Base-by-base conservation (phyloP, 2,797 vertebrate species). In the Xenopus petersii region DNA sequence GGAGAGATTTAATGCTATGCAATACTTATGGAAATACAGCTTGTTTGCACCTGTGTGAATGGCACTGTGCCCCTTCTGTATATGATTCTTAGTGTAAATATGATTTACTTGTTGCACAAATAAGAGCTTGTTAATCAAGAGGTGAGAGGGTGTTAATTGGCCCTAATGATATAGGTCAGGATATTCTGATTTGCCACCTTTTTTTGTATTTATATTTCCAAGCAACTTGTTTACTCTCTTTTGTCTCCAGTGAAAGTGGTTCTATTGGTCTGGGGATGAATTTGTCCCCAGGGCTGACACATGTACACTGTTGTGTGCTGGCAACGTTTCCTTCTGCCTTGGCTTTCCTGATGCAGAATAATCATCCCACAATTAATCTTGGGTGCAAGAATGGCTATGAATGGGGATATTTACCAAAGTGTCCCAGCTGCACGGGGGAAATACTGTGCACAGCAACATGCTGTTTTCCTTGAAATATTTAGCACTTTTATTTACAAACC, bases 331-430 rank as follows among this genome's bases (percentile, higher is more conserved):
- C 21, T 26, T 47, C 67, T 42, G 17, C 12, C 17, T 26, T 55
- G 55, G 26, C 60, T 73, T 74, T 79, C 71, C 76, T 79, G 76
- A 65, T 69, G 75, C n/a, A 66, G 49, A 67, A 58, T 58, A 48
- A 79, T 79, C 71, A 79, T 79, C 67, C 61, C 33, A 64, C 58
- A 66, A 79, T 79, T 74, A 79, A 79, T 73, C 71, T 73, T 79
- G 54, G 66, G 66, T 51, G 61, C 71, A 65, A 67, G 61, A 54
- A 21, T 26, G 42, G 71, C 61, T 48, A 79, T 79, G 76, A 79
- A 79, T 79, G 60, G 76, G 58, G 54, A 74, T 74, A 68, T 69
- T 74, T 74, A 79, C 48, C 66, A 48, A 59, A 49, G 65, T 60
- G 24, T 59, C 49, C 70, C 76, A 79, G 76, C 76, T 79, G 76